Evolutionary conservation across 2,888 invertebrate genomes (phyloP).

Genomic region (Neelides folsomi): DNA sequence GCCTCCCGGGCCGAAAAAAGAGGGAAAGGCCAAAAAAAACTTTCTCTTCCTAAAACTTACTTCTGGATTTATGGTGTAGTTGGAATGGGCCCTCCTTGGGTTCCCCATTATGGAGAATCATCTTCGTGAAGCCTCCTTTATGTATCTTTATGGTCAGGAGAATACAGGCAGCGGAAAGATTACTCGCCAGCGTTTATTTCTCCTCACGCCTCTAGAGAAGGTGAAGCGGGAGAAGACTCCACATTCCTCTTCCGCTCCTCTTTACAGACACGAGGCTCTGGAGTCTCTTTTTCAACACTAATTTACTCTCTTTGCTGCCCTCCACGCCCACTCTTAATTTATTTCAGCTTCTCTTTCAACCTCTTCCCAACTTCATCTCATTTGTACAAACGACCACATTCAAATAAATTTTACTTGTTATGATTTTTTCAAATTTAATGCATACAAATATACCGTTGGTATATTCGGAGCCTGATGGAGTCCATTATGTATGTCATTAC

Average conservation of each 20-base stretch:
- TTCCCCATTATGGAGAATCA: not conserved
- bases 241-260: not conserved
- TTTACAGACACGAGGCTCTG: not conserved
- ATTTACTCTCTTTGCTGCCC: not conserved
- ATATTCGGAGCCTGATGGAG: too few relatives aligned
- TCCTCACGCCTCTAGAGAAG: slow-evolving; percentile 6
- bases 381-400: too few relatives aligned
- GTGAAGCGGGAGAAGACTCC: not conserved
- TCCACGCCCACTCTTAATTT: too few relatives aligned
- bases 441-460: too few relatives aligned
- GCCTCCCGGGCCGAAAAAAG: not conserved
- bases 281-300: not conserved
- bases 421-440: too few relatives aligned
- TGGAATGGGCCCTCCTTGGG: slow-evolving; percentile 1
- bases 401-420: too few relatives aligned
- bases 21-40: slow-evolving; percentile 10
- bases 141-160: slow-evolving; percentile 4
- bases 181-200: slow-evolving; percentile 9
- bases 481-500: too few relatives aligned
- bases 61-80: slow-evolving; percentile 13
- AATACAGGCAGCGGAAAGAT: slow-evolving; percentile 5
- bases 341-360: too few relatives aligned
- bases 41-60: slow-evolving; percentile 10
- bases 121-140: not conserved
- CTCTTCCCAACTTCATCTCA: too few relatives aligned